phyloP scores from a whole-genome alignment of 2,888 invertebrate species.

The Keiferia lycopersicella region DNA sequence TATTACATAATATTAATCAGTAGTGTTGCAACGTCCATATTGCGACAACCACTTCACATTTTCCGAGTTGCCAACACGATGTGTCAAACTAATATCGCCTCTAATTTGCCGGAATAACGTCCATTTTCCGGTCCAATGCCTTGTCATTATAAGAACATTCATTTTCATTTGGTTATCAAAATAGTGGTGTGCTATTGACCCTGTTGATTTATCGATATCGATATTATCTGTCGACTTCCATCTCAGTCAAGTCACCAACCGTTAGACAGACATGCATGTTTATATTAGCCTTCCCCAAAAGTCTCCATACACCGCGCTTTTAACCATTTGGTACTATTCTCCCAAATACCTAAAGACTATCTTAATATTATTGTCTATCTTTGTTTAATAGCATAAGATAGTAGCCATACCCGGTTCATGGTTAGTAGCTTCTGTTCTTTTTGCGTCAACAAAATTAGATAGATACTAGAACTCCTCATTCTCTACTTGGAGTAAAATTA shows the following conservation, averaged over 20 bases:
- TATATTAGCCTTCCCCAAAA: too few species aligned
- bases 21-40: slow-evolving; percentile 12
- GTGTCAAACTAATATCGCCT: slow-evolving; percentile 18
- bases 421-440: too few species aligned
- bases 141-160: slow-evolving; percentile 29
- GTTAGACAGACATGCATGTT: background rate
- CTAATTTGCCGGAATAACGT: slow-evolving; percentile 1
- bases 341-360: too few species aligned
- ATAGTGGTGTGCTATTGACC: slow-evolving; percentile 1
- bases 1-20: slow-evolving; percentile 21
- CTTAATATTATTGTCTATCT: too few species aligned
- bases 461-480: too few species aligned
- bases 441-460: too few species aligned
- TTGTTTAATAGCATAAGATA: too few species aligned
- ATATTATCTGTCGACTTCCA: too few species aligned
- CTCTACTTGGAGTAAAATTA: too few species aligned
- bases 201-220: background rate
- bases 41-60: slow-evolving; percentile 19
- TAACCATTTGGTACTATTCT: too few species aligned
- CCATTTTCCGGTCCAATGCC: slow-evolving; percentile 22
- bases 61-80: slow-evolving; percentile 11
- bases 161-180: slow-evolving; percentile 25
- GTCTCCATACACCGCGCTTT: too few species aligned
- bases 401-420: too few species aligned
- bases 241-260: background rate